These are phyloP conservation scores for Ceratina australensis DNA, from an alignment of 1,140 invertebrate species.

Conservation along the genomic window DNA sequence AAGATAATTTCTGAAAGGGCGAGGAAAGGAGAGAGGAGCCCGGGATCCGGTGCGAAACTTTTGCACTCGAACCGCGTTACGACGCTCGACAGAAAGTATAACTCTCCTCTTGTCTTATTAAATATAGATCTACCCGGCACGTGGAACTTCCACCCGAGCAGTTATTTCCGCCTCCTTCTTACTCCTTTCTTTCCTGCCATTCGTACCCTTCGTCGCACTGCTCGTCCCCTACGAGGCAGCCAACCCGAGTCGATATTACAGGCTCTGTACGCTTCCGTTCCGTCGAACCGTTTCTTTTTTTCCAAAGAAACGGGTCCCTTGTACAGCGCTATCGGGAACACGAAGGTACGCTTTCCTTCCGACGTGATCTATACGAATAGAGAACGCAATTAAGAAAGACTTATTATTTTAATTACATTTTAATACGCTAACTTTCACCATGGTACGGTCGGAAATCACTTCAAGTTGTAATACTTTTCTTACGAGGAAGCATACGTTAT, in stretches of 20 bases:
- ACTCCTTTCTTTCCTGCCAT: slow-evolving; percentile 29
- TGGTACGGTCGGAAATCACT: too few species aligned
- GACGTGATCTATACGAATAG: too few species aligned
- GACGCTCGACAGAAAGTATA: slow-evolving; percentile 67
- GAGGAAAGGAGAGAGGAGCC: not conserved
- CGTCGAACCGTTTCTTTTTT: not conserved
- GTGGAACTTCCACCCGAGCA: slow-evolving; percentile 68
- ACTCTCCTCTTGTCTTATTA: slow-evolving; percentile 71
- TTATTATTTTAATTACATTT: too few species aligned
- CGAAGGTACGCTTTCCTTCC: not conserved
- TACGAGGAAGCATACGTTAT: too few species aligned
- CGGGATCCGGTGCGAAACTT: slow-evolving; percentile 50
- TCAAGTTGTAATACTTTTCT: too few species aligned
- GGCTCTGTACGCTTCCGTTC: slow-evolving; percentile 6
- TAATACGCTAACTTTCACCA: too few species aligned
- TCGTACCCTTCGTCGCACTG: not conserved
- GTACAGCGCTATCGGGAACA: not conserved
- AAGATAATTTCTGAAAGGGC: slow-evolving; percentile 63
- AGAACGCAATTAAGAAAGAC: too few species aligned
- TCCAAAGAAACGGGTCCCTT: not conserved
- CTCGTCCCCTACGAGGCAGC: too few species aligned
- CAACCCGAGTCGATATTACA: slow-evolving; percentile 51
- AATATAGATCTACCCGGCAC: slow-evolving; percentile 72
- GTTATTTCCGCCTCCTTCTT: slow-evolving; percentile 52
- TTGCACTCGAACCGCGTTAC: slow-evolving; percentile 67